phyloP scores from a whole-genome alignment of 1,140 invertebrate species.

The Hyphantria cunea region DNA sequence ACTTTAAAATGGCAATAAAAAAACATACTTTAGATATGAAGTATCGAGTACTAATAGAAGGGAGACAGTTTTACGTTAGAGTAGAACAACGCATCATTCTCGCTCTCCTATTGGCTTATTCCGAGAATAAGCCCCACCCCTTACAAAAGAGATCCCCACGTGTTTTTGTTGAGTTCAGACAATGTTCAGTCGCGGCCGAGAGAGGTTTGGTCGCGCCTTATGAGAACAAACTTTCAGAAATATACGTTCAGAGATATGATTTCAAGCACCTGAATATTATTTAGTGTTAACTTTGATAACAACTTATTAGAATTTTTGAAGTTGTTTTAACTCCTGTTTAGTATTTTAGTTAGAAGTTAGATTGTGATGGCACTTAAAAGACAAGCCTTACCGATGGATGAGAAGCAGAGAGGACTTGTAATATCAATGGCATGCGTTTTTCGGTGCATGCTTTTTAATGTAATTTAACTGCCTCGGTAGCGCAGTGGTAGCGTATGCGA shows the following conservation, averaged over 20 bases:
- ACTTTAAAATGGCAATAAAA: slow-evolving; percentile 46
- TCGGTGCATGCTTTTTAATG: too few relatives aligned
- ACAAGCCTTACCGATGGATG: too few relatives aligned
- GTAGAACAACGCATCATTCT: slow-evolving; percentile 33
- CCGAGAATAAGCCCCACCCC: slow-evolving; percentile 43
- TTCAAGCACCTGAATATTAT: too few relatives aligned
- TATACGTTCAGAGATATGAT: slow-evolving; percentile 16
- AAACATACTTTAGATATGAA: slow-evolving; percentile 57
- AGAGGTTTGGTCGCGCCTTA: slow-evolving; percentile 39
- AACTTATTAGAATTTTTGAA: too few relatives aligned
- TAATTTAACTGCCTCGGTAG: too few relatives aligned
- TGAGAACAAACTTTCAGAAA: slow-evolving; percentile 39
- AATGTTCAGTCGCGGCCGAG: slow-evolving; percentile 39
- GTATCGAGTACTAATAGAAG: slow-evolving; percentile 62
- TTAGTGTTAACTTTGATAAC: too few relatives aligned
- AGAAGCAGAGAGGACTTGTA: too few relatives aligned
- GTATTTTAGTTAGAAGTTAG: too few relatives aligned
- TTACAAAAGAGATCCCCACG: slow-evolving; percentile 42
- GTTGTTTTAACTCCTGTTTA: too few relatives aligned
- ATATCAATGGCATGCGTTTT: too few relatives aligned
- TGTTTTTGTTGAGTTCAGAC: slow-evolving; percentile 60
- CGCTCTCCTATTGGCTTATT: slow-evolving; percentile 39
- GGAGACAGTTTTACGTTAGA: slow-evolving; percentile 28
- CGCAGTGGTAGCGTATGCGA: too few relatives aligned
- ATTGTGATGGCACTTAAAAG: too few relatives aligned